Evolutionary conservation across 2,888 invertebrate genomes (phyloP), one percentile per base, ranked within the genome.

Genomic region (Megastigmus dorsalis): DNA sequence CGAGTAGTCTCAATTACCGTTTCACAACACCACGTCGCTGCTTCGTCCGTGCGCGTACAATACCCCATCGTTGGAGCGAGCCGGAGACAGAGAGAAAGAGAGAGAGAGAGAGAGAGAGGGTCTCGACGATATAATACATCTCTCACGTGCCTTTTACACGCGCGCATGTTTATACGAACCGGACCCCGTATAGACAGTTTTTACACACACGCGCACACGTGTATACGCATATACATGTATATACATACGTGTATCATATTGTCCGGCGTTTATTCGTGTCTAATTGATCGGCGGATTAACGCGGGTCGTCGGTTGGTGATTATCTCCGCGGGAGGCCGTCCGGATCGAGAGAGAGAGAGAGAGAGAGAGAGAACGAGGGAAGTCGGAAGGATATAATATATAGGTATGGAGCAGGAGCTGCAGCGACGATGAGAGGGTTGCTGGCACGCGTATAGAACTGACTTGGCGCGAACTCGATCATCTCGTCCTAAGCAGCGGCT

Each of bases 381-480:
- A n/a, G n/a, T n/a, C n/a, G n/a, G n/a, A n/a, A n/a, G n/a, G n/a
- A n/a, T n/a, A n/a, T n/a, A n/a, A n/a, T n/a, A n/a, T n/a, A n/a
- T n/a, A n/a, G n/a, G n/a, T n/a, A n/a, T n/a, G n/a, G n/a, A n/a
- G n/a, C n/a, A n/a, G n/a, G n/a, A n/a, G n/a, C n/a, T n/a, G n/a
- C n/a, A n/a, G 18, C 9, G 48, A 13, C 80, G 79, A n/a, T n/a
- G n/a, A 78, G 81, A 81, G 82, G 82, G 80, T 82, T 83, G n/a
- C n/a, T n/a, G 81, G 79, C 84, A 83, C 85, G 84, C 85, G 85
- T 83, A n/a, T n/a, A 80, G 79, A 80, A 85, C 85, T 86, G 84
- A 81, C 83, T 80, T 54, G 55, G 57, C 69, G 77, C 77, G 55
- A 63, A 55, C 55, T 38, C 50, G 52, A 71, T 55, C 66, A 71